Percentiles rank a stretch among this genome's conserved stretches.
phyloP scores from a whole-genome alignment of 2,888 invertebrate species.

The Hydrotaea cyrtoneurina region DNA sequence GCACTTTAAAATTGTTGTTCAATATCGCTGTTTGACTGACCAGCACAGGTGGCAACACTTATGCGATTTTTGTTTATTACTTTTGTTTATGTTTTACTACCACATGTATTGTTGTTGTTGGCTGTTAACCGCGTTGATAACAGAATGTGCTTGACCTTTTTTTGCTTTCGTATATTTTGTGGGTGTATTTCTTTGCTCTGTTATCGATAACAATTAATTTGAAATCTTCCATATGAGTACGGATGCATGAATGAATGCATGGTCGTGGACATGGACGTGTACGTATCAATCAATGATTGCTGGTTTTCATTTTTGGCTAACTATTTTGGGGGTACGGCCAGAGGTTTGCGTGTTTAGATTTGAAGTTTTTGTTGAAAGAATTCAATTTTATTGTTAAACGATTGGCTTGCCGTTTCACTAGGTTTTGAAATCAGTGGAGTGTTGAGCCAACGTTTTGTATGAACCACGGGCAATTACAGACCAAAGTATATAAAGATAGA shows the following conservation, averaged over 20 bases:
- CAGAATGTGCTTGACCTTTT: conserved; percentile 50
- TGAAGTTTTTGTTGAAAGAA: neutral
- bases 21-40: neutral
- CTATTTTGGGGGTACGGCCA: neutral
- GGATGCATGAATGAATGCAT: neutral
- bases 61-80: conserved; percentile 24
- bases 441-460: neutral
- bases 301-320: neutral
- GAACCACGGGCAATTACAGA: too few species aligned
- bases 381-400: conserved; percentile 8
- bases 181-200: conserved; percentile 28
- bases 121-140: conserved; percentile 40
- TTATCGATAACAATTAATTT: conserved; percentile 52
- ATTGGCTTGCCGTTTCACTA: neutral
- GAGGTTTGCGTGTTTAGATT: conserved; percentile 7
- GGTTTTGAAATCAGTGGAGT: neutral
- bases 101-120: neutral
- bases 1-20: neutral
- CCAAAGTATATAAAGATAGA: too few species aligned
- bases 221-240: conserved; percentile 2
- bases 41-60: conserved; percentile 57
- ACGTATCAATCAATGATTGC: conserved; percentile 1
- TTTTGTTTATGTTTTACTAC: conserved; percentile 20
- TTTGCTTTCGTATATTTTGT: conserved; percentile 24
- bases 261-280: neutral